Conservation (phyloP, 2,797 vertebrate genomes). For the Onychomys arenicola region DNA sequence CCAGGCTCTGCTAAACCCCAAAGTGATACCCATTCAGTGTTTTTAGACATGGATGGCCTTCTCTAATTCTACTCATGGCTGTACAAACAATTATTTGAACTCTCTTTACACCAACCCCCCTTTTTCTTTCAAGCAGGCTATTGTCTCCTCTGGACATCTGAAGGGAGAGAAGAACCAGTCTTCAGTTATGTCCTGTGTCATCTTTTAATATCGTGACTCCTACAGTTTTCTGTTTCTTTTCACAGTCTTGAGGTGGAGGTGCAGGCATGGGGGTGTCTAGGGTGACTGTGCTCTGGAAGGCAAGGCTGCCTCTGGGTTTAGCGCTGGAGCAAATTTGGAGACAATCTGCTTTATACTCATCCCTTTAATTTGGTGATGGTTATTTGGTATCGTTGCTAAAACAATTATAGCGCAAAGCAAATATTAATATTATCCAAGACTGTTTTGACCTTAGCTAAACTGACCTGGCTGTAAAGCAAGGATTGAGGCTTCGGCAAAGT, state of each 20-base stretch:
- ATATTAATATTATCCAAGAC: background rate
- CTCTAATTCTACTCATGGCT: background rate
- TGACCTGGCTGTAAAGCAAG: background rate
- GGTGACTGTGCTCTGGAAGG: background rate
- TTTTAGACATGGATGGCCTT: background rate
- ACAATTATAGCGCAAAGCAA: background rate
- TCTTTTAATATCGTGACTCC: background rate
- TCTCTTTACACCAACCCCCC: background rate
- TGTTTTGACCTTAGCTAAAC: background rate
- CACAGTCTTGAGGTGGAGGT: background rate
- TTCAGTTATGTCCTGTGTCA: background rate
- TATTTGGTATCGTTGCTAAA: slow-evolving; percentile 18
- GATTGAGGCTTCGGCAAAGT: slow-evolving; percentile 2
- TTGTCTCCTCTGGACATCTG: background rate
- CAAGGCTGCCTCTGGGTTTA: background rate
- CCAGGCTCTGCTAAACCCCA: background rate
- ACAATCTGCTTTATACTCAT: background rate
- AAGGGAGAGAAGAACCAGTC: background rate
- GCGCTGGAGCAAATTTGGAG: background rate
- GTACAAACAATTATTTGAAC: background rate
- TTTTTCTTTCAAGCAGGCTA: background rate
- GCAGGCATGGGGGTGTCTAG: background rate
- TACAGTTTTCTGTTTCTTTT: background rate
- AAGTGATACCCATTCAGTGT: background rate
- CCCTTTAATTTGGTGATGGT: slow-evolving; percentile 47